Base-by-base conservation (phyloP, 2,888 invertebrate species). In the Drosophila lutescens region DNA sequence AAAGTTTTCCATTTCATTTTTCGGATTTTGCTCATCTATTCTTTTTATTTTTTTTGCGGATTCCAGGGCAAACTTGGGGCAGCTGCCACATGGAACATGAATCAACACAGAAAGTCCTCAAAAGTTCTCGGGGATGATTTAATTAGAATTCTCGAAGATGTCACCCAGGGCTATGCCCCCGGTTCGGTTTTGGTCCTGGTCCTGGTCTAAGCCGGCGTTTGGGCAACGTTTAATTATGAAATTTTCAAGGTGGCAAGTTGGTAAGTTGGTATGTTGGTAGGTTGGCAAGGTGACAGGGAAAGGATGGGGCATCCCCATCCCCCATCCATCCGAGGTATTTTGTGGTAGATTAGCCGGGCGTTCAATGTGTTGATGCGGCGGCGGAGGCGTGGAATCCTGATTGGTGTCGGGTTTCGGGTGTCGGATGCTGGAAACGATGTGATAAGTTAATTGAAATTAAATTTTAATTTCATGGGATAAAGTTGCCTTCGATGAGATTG, bases 131-230 rank as follows among this genome's bases (percentile, higher is more conserved):
- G 74, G 84, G 88, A 88, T 83, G 88, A 83, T 83, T 83, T 83
- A 83, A 83, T 83, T 83, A 86, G 83, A 83, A 88, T 83, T 83
- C 83, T 83, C 88, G 80, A 83, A 83, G 87, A 88, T 83, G 76
- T 76, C 76, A 50, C 68, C 41, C 56, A 54, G 56, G 68, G 51
- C 65, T 53, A 73, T 53, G 20, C 73, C 44, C 74, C 40, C 56
- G 46, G 66, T 41, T 36, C 41, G 30, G 63, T 61, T 32, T 66
- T 59, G 61, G 34, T 34, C 63, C 36, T 59, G 61, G 34, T 34
- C 63, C 36, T 23, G 15, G 36, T 12, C 46, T 55, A 15, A 40
- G 43, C 51, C 36, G 43, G 15, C 30, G 53, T 57, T 57, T 55
- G 63, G 74, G 61, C 74, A 80, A 59, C 69, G 86, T 88, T 82